Evolutionary conservation across 2,888 invertebrate species (phyloP).

Genomic region (Cephus nigrinus): DNA sequence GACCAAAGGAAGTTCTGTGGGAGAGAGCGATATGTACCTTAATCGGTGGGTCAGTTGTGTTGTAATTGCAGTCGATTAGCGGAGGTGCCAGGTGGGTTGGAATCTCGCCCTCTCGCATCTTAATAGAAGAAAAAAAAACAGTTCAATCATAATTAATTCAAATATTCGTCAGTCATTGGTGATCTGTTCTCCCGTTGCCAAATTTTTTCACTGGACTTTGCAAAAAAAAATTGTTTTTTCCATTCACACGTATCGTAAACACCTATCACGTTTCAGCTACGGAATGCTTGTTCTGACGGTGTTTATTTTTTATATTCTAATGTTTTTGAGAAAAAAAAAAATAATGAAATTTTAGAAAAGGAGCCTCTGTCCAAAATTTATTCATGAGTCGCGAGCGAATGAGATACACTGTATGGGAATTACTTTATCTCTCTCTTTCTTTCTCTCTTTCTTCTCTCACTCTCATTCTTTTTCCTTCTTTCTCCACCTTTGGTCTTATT

Average conservation of each 20-base stretch:
- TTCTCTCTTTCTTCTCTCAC: not conserved
- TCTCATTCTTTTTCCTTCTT: not conserved
- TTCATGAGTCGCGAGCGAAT: constrained; percentile 17
- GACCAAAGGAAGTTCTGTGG: constrained; percentile 47
- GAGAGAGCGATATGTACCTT: constrained; percentile 29
- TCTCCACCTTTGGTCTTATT: not conserved
- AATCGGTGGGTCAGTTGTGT: constrained; percentile 15
- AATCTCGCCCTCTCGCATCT: constrained; percentile 38
- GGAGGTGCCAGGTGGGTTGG: constrained; percentile 44
- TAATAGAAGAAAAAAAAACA: too few species aligned
- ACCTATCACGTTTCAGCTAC: too few species aligned
- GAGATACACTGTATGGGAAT: not conserved
- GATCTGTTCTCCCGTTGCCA: constrained; percentile 10
- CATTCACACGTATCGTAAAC: too few species aligned
- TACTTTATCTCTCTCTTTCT: constrained; percentile 1
- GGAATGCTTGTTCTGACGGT: too few species aligned
- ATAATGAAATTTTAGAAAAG: not conserved
- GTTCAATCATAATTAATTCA: too few species aligned
- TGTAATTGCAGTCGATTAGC: constrained; percentile 15
- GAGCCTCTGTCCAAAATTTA: constrained; percentile 17
- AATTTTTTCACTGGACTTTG: constrained; percentile 12
- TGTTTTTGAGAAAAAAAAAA: too few species aligned
- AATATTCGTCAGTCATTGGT: constrained; percentile 11
- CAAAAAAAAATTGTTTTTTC: constrained; percentile 9
- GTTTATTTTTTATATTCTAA: too few species aligned